These are phyloP conservation scores for Lethocerus indicus DNA, from an alignment of 1,140 invertebrate species.

Conservation along the genomic window DNA sequence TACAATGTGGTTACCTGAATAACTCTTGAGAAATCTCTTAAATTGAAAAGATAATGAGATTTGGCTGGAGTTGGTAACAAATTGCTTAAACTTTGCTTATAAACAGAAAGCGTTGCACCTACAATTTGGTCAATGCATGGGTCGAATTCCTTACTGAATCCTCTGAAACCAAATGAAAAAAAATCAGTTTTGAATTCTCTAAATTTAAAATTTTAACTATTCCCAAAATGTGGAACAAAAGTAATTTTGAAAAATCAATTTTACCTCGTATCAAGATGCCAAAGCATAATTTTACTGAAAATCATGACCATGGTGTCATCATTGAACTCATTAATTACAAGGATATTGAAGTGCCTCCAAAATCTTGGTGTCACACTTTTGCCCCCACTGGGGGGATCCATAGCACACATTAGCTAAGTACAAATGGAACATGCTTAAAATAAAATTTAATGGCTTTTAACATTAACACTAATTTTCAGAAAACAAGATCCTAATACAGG, in stretches of 20 bases:
- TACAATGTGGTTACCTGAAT: slow-evolving; percentile 43
- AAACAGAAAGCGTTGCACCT: slow-evolving; percentile 66
- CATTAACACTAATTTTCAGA: not conserved
- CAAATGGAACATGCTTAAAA: not conserved
- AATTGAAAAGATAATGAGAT: slow-evolving; percentile 89
- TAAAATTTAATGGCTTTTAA: not conserved
- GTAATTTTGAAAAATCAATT: not conserved
- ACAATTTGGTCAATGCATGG: slow-evolving; percentile 82
- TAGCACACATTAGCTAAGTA: slow-evolving; percentile 58
- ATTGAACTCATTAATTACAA: slow-evolving; percentile 81
- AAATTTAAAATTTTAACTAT: not conserved
- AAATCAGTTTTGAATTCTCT: not conserved
- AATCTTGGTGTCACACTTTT: slow-evolving; percentile 75
- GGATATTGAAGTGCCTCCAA: slow-evolving; percentile 73
- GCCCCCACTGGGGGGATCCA: slow-evolving; percentile 69
- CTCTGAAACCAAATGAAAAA: slow-evolving; percentile 32
- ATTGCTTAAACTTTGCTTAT: slow-evolving; percentile 65
- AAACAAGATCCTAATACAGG: no score
- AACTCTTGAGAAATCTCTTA: slow-evolving; percentile 85
- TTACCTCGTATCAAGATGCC: slow-evolving; percentile 81
- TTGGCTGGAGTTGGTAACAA: slow-evolving; percentile 80
- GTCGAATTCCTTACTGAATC: slow-evolving; percentile 91
- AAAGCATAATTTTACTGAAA: slow-evolving; percentile 79
- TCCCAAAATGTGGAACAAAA: not conserved
- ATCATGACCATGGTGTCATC: slow-evolving; percentile 72